Conservation (phyloP, 2,113 vertebrate species). For the Stigmatopora nigra region DNA sequence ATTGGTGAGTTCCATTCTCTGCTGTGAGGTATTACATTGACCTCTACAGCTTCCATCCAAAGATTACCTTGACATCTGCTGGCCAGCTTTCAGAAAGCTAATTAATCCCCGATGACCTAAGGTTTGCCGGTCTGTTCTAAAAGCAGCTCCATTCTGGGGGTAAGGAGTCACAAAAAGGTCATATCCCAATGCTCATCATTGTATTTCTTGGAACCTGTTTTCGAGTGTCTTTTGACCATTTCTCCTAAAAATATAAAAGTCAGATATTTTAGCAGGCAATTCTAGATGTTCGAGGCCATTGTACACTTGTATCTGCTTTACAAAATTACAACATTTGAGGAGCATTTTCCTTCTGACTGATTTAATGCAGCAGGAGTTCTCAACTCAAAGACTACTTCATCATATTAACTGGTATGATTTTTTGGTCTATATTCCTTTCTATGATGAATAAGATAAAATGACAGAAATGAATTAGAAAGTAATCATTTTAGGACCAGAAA, state of each 20-base stretch:
- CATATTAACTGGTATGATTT: conserved; percentile 26
- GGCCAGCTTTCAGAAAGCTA: conserved; percentile 67
- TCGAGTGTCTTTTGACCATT: conserved; percentile 19
- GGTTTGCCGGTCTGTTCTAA: conserved; percentile 58
- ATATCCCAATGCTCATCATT: conserved; percentile 19
- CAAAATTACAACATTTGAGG: neutral
- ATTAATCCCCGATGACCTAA: conserved; percentile 73
- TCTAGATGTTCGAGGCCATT: neutral
- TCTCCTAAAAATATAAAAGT: conserved; percentile 13
- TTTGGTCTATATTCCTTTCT: conserved; percentile 29
- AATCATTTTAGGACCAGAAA: conserved; percentile 31
- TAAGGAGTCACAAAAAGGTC: conserved; percentile 48
- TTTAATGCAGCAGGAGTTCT: neutral
- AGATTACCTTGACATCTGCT: conserved; percentile 74
- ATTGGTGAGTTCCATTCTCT: conserved; percentile 37
- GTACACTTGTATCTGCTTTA: neutral
- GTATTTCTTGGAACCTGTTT: conserved; percentile 21
- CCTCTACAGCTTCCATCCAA: conserved; percentile 58
- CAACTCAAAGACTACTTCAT: conserved; percentile 9
- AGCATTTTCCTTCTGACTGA: conserved; percentile 13
- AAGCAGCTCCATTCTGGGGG: conserved; percentile 46
- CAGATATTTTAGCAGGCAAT: conserved; percentile 18
- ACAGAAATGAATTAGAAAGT: conserved; percentile 54
- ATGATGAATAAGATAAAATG: conserved; percentile 31
- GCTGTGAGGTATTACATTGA: conserved; percentile 66